Evolutionary conservation across 2,888 invertebrate species (phyloP), one percentile per base, ranked within the genome.

Genomic region (Nycteola revayana): DNA sequence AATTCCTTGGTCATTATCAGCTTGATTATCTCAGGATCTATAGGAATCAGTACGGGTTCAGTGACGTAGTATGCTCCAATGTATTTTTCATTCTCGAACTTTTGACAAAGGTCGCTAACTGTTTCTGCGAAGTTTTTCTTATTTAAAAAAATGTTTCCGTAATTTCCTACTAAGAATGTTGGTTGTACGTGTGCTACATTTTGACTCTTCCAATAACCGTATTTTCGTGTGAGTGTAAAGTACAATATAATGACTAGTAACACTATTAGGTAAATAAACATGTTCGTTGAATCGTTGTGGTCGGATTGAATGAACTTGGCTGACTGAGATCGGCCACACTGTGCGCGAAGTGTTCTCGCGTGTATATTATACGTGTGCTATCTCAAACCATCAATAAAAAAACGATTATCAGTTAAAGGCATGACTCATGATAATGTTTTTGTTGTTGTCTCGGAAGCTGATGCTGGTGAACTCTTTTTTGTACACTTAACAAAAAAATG

Each of bases 51-150:
- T 0, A 61, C 60, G 0, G 73, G 68, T 25, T 71, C 64, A 0
- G 72, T 69, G 0, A 65, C 68, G 24, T 54, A 66, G 26, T 49
- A 75, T 0, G 60, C 61, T 9, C 76, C 76, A 2, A 77, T 31
- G n/a, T 61, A 60, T 0, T 65, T 65, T 10, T 64, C 69, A 1
- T 66, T 36, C 0, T 64, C 61, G 14, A 66, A 70, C 28, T 59
- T 28, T 9, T 49, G 35, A 36, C 71, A 73, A 7, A 72, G 55
- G 1, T 58, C 54, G 18, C 49, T 42, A 0, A 59, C 36, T 0
- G 54, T 36, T 7, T 49, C 21, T 0, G 42, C 36, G 0, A 54
- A 6, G n/a, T 22, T 34, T 25, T 54, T 48, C 32, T 48, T 65
- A 14, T 53, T 24, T 1, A 64, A 31, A 2, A 73, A 37, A 9